Conservation (phyloP, 2,797 vertebrate genomes). For the Falco concolor region DNA sequence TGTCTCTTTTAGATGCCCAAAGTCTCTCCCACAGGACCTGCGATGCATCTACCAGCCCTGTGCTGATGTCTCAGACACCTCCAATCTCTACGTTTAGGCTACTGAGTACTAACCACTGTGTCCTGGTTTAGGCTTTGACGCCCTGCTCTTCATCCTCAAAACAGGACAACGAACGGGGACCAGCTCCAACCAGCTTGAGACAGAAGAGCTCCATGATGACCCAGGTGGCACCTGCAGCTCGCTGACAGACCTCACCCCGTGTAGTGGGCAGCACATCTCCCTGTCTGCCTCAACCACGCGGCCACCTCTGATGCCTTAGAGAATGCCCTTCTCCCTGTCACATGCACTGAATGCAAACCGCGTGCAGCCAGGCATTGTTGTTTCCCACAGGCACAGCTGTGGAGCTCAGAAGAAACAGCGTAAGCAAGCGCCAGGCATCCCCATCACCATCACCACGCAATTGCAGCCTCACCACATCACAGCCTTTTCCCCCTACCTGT, state of each 20-base stretch:
- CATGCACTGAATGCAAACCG: not conserved
- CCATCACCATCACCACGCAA: not conserved
- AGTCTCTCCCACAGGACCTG: not conserved
- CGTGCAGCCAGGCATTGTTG: not conserved
- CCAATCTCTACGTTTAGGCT: not conserved
- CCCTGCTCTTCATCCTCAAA: not conserved
- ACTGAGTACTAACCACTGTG: not conserved
- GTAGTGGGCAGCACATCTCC: not conserved
- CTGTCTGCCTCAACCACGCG: not conserved
- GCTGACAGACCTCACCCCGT: not conserved
- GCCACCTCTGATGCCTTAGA: not conserved
- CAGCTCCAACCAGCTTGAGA: not conserved
- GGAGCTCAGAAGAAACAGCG: not conserved
- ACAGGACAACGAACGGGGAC: not conserved
- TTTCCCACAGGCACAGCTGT: not conserved
- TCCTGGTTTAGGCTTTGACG: not conserved
- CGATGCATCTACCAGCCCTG: not conserved
- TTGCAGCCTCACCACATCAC: not conserved
- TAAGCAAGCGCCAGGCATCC: not conserved
- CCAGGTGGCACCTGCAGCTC: not conserved
- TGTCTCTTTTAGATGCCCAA: not conserved
- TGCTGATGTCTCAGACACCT: not conserved
- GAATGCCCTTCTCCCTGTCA: not conserved
- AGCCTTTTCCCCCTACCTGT: not conserved
- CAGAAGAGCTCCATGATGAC: not conserved